Evolutionary conservation across 1,140 invertebrate genomes (phyloP), one percentile per base, ranked within the genome.

Genomic region (Varroa destructor): DNA sequence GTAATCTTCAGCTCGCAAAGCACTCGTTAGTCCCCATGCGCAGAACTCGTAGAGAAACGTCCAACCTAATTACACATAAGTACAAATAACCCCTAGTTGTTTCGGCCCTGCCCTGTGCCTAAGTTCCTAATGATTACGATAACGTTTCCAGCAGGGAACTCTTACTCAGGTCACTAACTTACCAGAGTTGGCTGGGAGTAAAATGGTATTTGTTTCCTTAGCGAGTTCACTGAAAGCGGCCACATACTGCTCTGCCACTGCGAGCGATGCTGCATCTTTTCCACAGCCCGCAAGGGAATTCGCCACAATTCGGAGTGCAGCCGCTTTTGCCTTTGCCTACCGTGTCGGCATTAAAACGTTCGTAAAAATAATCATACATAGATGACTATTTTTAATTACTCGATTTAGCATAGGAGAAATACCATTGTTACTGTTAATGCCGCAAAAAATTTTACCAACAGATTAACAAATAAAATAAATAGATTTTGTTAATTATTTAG

Each of bases 221-320:
- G 95, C 95, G 71, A 99, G 79, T 77, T 95, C 89, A 77, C 90
- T 84, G 80, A 98, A 98, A 12, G 94, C 94, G 43, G 84, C 79
- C 55, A 99, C 89, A 79, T 99, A 99, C 77, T 96, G 90, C 77
- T 98, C 93, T 0, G 95, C 95, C 73, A 98, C 82, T 43, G 86
- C 87, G n/a, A 97, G 82, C 0, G 90, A 87, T 14, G 93, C 95
- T 2, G 95, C 95, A 82, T 91, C 87, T 74, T 85, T 84, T 57
- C 89, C 91, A 3, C 4, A 51, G 81, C 86, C 75, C n/a, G 79
- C 78, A 55, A 74, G 71, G 56, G 46, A 61, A 70, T 14, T 12
- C 1, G 51, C 40, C 51, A 74, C 54, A 36, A 72, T 1, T 12
- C 12, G 0, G 73, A 46, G 51, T n/a, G 25, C 56, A 54, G 10